Evolutionary conservation across 1,140 invertebrate genomes (phyloP).

Genomic region (Aphis gossypii): DNA sequence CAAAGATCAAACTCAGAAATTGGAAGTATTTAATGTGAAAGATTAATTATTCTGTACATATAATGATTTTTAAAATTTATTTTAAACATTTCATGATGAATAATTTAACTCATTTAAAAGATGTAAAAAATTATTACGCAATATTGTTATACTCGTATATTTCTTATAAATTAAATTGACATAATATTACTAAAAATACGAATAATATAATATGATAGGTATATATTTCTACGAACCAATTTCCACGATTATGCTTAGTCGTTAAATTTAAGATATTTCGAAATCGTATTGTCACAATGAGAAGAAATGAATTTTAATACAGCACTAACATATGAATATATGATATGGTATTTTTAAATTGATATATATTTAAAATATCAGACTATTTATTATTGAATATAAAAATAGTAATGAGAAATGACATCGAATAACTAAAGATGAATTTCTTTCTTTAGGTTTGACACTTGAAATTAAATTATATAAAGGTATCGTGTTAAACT

Average conservation of each 20-base stretch:
- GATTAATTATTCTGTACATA: too few relatives aligned
- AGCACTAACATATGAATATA: not conserved
- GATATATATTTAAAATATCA: not conserved
- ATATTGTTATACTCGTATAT: too few relatives aligned
- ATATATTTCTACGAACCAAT: not conserved
- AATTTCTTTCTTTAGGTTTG: not conserved
- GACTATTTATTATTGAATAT: not conserved
- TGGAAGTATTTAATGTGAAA: too few relatives aligned
- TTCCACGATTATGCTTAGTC: not conserved
- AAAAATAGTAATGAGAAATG: slow-evolving; percentile 8
- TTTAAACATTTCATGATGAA: too few relatives aligned
- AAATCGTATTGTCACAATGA: not conserved
- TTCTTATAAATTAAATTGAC: too few relatives aligned
- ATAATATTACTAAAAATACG: too few relatives aligned
- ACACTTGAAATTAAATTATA: not conserved
- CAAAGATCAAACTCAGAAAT: too few relatives aligned
- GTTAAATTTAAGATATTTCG: not conserved
- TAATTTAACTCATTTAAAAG: too few relatives aligned
- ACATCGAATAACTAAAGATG: slow-evolving; percentile 1
- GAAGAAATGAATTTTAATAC: not conserved
- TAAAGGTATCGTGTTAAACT: not conserved
- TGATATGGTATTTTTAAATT: not conserved
- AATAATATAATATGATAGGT: too few relatives aligned
- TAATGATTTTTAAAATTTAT: too few relatives aligned
- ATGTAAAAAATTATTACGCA: too few relatives aligned